A percentile compares a stretch with the other conserved stretches of the same genome.
Conservation (phyloP, 2,113 vertebrate species). For the Larimichthys polyactis region DNA sequence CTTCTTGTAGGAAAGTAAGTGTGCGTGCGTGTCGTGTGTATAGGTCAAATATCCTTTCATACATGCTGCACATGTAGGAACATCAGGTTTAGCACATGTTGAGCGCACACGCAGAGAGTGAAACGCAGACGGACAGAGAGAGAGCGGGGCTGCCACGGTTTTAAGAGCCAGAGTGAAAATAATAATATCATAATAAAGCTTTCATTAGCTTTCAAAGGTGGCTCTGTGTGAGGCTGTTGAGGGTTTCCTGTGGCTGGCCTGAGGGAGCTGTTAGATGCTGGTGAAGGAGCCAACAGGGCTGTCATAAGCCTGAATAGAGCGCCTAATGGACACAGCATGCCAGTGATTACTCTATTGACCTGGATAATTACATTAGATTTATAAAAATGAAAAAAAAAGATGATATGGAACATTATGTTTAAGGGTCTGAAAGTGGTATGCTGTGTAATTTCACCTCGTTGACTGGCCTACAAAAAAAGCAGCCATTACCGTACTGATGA, state of each 20-base stretch:
- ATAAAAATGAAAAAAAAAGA: constrained; percentile 22
- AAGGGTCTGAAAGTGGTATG: constrained; percentile 32
- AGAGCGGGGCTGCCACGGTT: constrained; percentile 21
- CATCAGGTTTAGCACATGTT: constrained; percentile 28
- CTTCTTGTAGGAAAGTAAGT: constrained; percentile 37
- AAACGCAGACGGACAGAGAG: constrained; percentile 18
- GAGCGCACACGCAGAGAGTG: constrained; percentile 1
- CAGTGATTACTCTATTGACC: constrained; percentile 63
- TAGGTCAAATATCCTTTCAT: constrained; percentile 42
- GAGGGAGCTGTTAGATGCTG: constrained; percentile 59
- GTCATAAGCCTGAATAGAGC: constrained; percentile 56
- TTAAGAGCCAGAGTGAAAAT: constrained; percentile 65
- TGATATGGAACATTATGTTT: constrained; percentile 41
- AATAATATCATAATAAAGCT: constrained; percentile 77
- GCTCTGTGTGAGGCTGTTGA: constrained; percentile 73
- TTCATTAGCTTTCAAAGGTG: constrained; percentile 79
- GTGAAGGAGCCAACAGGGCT: constrained; percentile 55
- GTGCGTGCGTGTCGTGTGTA: not conserved
- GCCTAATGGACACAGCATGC: constrained; percentile 52
- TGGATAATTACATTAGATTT: constrained; percentile 67
- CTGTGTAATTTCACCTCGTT: constrained; percentile 39
- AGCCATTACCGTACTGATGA: constrained; percentile 10
- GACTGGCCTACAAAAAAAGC: constrained; percentile 35
- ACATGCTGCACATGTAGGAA: constrained; percentile 24
- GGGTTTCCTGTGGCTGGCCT: constrained; percentile 63